Evolutionary conservation across 2,113 vertebrate species (phyloP), one percentile per base, ranked within the genome.

Genomic region (Gobiocypris rarus): DNA sequence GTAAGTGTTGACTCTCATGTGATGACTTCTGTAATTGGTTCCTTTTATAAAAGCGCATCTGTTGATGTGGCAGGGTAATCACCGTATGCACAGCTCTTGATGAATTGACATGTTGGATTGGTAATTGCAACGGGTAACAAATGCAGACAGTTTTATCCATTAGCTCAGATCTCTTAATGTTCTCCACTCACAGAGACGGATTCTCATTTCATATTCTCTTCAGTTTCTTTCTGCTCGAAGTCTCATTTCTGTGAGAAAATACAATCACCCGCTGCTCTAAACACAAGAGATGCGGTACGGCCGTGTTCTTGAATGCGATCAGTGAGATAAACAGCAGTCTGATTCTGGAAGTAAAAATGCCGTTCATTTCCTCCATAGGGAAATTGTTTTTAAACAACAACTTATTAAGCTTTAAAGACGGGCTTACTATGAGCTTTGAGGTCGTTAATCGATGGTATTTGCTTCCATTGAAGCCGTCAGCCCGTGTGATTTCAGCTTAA

Each of bases 11-110:
- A 89, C 85, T 41, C 89, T 89, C 91, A 90, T 90, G 89, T 87
- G 93, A 91, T 91, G 90, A 91, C 92, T 93, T 86, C 71, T 81
- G 91, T 93, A 94, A 94, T 92, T 94, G 93, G 92, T 92, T 94
- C 93, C 91, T 90, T 88, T 93, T 93, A 92, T 94, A 93, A 93
- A 93, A 93, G 92, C 91, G 93, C 92, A 95, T 92, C 92, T 92
- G 91, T 93, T 90, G 91, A 92, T 87, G 86, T 90, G 89, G 87
- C 77, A 86, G 89, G 89, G 92, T 93, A 93, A 93, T 93, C 92
- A 94, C 93, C 88, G 92, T 91, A 93, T 93, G 93, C 92, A 94
- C 93, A 94, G 93, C 92, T 89, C 89, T 77, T 93, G 92, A 94
- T 93, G 92, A 94, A 93, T 92, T 90, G 89, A 91, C 87, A 88